Evolutionary conservation across 2,797 vertebrate species (phyloP).

Genomic region (Anguilla marmorata): DNA sequence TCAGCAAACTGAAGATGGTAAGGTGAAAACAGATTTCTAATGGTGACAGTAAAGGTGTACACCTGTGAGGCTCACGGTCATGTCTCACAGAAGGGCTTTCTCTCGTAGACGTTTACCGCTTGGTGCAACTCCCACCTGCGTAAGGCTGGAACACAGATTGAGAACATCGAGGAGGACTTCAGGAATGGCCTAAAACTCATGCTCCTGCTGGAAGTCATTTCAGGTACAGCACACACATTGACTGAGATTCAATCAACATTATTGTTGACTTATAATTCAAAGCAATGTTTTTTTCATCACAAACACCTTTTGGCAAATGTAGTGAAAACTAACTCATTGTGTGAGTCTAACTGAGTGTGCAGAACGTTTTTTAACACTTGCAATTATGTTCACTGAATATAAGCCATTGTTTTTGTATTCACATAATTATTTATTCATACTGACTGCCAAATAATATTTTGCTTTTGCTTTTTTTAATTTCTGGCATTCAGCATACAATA

Average conservation of each 20-base stretch:
- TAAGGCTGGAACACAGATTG: conserved; percentile 97
- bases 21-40: background rate
- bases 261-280: background rate
- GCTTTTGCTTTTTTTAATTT: background rate
- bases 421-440: background rate
- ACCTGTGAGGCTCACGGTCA: conserved; percentile 32
- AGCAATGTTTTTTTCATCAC: background rate
- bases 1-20: background rate
- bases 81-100: background rate
- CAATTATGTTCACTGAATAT: background rate
- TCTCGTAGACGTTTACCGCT: conserved; percentile 91
- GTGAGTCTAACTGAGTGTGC: no score
- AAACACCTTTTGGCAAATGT: background rate
- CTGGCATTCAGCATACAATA: background rate
- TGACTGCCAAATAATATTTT: background rate
- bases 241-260: background rate
- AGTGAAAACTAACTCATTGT: no score
- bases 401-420: background rate
- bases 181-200: conserved; percentile 97
- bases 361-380: background rate
- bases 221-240: conserved; percentile 71
- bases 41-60: background rate
- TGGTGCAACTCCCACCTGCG: conserved; percentile 99
- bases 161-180: conserved; percentile 98
- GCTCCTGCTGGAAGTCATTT: conserved; percentile 97